Evolutionary conservation across 2,113 vertebrate genomes (phyloP).

Genomic region (Sclerurus mexicanus): DNA sequence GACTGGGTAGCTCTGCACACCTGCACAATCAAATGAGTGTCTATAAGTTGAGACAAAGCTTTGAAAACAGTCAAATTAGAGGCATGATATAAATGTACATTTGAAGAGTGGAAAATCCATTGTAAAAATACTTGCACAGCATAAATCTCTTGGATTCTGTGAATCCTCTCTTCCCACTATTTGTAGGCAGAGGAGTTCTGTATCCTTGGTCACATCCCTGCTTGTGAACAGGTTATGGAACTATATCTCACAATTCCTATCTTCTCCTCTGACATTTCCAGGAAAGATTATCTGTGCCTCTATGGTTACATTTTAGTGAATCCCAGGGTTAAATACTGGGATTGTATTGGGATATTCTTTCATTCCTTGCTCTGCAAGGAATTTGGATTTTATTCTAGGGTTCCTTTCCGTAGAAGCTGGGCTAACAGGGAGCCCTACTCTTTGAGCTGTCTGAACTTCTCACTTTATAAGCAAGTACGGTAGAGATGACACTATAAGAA

Average conservation of each 20-base stretch:
- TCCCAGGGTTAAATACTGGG: not conserved
- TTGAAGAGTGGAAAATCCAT: not conserved
- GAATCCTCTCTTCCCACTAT: not conserved
- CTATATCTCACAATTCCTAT: not conserved
- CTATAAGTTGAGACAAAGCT: not conserved
- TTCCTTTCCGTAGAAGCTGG: not conserved
- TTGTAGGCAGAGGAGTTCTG: not conserved
- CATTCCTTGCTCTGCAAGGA: not conserved
- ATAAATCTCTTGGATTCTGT: not conserved
- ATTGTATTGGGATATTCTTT: not conserved
- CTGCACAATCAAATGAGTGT: not conserved
- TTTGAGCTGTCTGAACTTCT: not conserved
- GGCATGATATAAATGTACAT: not conserved
- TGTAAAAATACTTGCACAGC: not conserved
- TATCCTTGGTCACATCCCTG: not conserved
- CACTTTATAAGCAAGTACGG: not conserved
- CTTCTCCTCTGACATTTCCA: not conserved
- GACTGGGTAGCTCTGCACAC: not conserved
- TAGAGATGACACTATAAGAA: not conserved
- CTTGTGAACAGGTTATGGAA: not conserved
- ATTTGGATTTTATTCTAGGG: not conserved
- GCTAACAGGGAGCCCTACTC: not conserved
- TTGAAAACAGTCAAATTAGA: slow-evolving; percentile 28
- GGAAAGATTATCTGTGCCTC: not conserved
- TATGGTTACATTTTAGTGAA: not conserved